Percentiles rank a stretch among this genome's conserved stretches.
phyloP scores from a whole-genome alignment of 2,797 vertebrate species.

The Florisuga fusca region DNA sequence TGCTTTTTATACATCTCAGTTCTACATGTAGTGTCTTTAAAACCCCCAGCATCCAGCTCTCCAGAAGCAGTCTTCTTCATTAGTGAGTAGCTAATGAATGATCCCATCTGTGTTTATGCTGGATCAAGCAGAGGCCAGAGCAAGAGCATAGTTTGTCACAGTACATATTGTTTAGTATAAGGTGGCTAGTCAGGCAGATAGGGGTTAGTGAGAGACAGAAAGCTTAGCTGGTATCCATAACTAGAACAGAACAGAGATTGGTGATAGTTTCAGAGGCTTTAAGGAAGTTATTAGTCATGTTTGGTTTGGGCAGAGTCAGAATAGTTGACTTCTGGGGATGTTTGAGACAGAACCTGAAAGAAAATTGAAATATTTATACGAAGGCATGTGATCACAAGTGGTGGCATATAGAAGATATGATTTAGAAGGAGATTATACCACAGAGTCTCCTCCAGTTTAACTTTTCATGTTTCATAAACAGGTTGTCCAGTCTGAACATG shows the following conservation, averaged over 20 bases:
- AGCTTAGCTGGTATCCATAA: background rate
- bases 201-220: background rate
- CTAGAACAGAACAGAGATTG: background rate
- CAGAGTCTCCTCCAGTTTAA: background rate
- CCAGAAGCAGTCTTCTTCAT: background rate
- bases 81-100: background rate
- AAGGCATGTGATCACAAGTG: background rate
- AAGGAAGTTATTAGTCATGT: background rate
- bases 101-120: background rate
- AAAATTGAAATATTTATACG: background rate
- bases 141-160: background rate
- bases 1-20: background rate
- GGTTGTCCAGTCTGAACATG: background rate
- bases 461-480: background rate
- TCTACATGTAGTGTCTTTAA: background rate
- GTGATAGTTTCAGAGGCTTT: background rate
- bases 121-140: background rate
- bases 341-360: background rate
- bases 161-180: background rate
- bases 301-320: background rate
- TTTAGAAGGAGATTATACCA: background rate
- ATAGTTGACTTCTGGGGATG: background rate
- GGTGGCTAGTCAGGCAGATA: background rate
- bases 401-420: background rate
- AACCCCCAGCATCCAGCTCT: background rate